phyloP scores from a whole-genome alignment of 2,113 vertebrate species.

The Elachura formosa region DNA sequence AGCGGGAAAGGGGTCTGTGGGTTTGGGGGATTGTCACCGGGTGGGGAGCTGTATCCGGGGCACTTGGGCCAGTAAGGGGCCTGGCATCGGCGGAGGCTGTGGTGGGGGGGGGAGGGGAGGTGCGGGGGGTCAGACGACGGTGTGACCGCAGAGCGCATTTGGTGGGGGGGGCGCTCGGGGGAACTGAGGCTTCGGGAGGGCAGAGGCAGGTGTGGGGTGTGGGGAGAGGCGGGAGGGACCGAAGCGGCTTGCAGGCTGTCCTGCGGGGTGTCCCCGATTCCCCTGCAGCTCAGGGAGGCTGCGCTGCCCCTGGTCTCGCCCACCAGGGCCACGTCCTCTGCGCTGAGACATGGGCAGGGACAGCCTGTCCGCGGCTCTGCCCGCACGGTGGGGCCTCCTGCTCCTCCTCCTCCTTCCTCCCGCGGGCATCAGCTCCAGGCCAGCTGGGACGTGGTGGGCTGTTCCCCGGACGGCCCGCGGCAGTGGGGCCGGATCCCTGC shows the following conservation, averaged over 20 bases:
- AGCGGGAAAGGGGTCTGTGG: not conserved
- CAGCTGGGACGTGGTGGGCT: not conserved
- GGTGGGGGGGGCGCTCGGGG: not conserved
- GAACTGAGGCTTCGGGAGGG: not conserved
- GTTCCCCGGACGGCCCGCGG: not conserved
- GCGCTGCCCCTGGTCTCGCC: not conserved
- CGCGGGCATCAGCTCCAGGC: not conserved
- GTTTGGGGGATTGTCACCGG: not conserved
- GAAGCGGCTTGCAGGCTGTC: not conserved
- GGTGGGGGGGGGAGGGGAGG: not conserved
- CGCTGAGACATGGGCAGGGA: not conserved
- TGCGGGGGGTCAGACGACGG: too few relatives aligned
- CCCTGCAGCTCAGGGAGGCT: not conserved
- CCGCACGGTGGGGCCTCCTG: not conserved
- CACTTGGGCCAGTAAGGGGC: not conserved
- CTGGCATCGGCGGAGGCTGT: too few relatives aligned
- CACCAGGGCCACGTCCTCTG: not conserved
- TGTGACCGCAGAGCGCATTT: not conserved
- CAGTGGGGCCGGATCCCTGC: not conserved
- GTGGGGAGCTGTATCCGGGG: not conserved
- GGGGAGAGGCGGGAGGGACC: not conserved
- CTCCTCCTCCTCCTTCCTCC: not conserved
- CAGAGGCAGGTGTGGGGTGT: not conserved
- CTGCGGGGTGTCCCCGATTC: not conserved
- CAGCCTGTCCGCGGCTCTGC: not conserved